Base-by-base conservation (phyloP, 2,888 invertebrate genomes). In the Chalcosyrphus nemorum region DNA sequence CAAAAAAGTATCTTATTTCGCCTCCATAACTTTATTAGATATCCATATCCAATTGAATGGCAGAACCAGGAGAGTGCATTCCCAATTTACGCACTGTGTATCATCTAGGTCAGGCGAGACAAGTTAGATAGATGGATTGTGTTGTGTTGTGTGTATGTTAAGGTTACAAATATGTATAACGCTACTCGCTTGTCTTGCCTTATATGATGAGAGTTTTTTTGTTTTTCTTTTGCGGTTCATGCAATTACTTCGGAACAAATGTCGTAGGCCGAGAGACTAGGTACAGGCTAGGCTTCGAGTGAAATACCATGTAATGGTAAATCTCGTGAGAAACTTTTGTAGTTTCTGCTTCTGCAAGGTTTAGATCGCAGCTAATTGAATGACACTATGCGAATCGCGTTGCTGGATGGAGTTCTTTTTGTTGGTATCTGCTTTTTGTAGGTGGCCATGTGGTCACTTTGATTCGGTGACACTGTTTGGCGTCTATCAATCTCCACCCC, bases 401-500 rank as follows among this genome's bases (percentile, higher is more conserved):
- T 45, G 29, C 27, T 71, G 43, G 29, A 59, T n/a, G n/a, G n/a
- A n/a, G n/a, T n/a, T n/a, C n/a, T n/a, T n/a, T n/a, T 17, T 61
- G 43, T 2, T 9, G 13, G n/a, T 38, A 59, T 24, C 24, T 41
- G 7, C 38, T 38, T 50, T 11, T 43, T 32, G n/a, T 43, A 11
- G 43, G 45, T 29, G 75, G 61, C 77, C 81, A 82, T 82, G 81
- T 84, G 82, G 78, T 68, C 63, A 68, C n/a, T 54, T 61, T 15
- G 76, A n/a, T n/a, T n/a, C 50, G 38, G 45, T 63, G 38, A 32
- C 35, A 21, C n/a, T 24, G 72, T 9, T 57, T 84, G 78, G 74
- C 68, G 43, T 38, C 74, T 52, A 84, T 84, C 82, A 84, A 84
- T 84, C 82, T 78, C 68, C 82, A 84, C 82, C 82, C 78, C 63